Evolutionary conservation across 2,888 invertebrate genomes (phyloP).

Genomic region (Chaitophorus viminalis): DNA sequence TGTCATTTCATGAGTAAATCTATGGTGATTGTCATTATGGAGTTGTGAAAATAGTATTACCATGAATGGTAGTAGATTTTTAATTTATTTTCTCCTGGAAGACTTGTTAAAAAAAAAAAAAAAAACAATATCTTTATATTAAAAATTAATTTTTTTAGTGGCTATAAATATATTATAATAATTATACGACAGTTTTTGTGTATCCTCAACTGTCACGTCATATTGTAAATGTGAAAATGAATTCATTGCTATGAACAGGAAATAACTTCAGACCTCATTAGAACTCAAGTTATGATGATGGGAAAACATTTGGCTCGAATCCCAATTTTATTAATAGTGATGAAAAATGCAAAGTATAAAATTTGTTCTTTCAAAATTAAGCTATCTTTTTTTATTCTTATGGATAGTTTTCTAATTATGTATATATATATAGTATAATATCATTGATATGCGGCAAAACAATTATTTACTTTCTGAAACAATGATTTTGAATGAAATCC

Average conservation of each 20-base stretch:
- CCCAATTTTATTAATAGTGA: slow-evolving; percentile 53
- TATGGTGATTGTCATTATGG: background rate
- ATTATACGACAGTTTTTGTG: slow-evolving; percentile 16
- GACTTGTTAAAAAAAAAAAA: background rate
- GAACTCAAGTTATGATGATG: slow-evolving; percentile 42
- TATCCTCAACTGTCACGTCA: slow-evolving; percentile 31
- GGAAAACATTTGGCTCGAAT: slow-evolving; percentile 26
- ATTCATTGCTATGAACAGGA: slow-evolving; percentile 47
- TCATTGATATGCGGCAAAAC: too few relatives aligned
- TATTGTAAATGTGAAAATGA: background rate
- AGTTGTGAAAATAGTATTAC: background rate
- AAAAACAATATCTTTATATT: background rate
- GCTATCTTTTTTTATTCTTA: background rate
- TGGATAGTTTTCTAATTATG: too few relatives aligned
- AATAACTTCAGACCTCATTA: slow-evolving; percentile 38
- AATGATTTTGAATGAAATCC: too few relatives aligned
- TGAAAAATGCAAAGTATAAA: background rate
- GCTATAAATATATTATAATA: slow-evolving; percentile 43
- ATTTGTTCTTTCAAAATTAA: slow-evolving; percentile 21
- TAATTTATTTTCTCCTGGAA: background rate
- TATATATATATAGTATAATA: too few relatives aligned
- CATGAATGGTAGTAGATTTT: background rate
- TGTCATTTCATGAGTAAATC: background rate
- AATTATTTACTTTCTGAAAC: too few relatives aligned
- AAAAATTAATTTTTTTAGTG: background rate